Evolutionary conservation across 2,888 invertebrate species (phyloP), one percentile per base, ranked within the genome.

Genomic region (Drosophila flavopinicola): DNA sequence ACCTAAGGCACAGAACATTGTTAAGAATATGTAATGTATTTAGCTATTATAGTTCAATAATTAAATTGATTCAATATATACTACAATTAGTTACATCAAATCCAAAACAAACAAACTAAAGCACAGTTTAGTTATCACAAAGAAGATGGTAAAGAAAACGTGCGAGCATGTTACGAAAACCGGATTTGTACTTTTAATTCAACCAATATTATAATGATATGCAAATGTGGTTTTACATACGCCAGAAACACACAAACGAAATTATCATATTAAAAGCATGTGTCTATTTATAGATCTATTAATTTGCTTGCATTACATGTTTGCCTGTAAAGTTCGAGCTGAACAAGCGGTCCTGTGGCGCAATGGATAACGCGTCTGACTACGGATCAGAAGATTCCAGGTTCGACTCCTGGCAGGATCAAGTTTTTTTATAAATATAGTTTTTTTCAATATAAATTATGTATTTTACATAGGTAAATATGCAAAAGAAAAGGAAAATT

Each of bases 311-410:
- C 0, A 7, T 15, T 27, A 39, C 6, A 38, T 57, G 2, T 10
- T 1, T 1, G 9, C 1, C 3, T n/a, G 5, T 9, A 20, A 41
- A 11, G 2, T 3, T 0, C 0, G 0, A 0, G 0, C 0, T n/a
- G 0, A 0, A 0, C 17, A 53, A 32, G 4, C 58, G 88, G 89
- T 87, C 88, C 89, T 88, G 88, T 88, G 88, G 88, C 88, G 88
- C 88, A 88, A 89, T 88, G 88, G 89, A 88, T 89, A 88, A 89
- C 87, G 85, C 83, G 87, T 88, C 85, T 89, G 90, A 90, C 90
- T 89, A 89, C 90, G 89, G 90, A 90, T 90, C 90, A 89, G 90
- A 90, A 89, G 90, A 89, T 89, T 90, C 90, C 90, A 89, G 90
- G 90, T 89, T 89, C 90, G 89, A 89, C 90, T 89, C 90, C 90